Evolutionary conservation across 2,113 vertebrate genomes (phyloP).

Genomic region (Symphodus melops): DNA sequence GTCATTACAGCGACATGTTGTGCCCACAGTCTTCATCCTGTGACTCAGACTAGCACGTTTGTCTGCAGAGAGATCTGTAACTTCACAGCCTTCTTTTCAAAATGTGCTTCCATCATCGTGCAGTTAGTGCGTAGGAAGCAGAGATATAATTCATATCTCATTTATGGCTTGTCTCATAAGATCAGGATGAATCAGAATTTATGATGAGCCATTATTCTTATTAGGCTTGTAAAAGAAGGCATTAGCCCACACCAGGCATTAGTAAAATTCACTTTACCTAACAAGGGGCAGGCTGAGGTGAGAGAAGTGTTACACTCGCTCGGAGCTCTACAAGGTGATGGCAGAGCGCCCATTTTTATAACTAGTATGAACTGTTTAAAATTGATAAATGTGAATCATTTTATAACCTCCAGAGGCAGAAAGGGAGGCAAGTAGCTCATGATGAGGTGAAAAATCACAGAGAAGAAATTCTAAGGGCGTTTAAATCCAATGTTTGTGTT

Average conservation of each 20-base stretch:
- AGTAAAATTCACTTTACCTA: constrained; percentile 81
- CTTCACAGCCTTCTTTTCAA: constrained; percentile 7
- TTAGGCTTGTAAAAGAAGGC: constrained; percentile 79
- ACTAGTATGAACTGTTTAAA: constrained; percentile 44
- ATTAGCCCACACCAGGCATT: constrained; percentile 76
- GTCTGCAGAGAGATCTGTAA: neutral
- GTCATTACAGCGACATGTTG: neutral
- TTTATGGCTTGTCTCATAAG: constrained; percentile 79
- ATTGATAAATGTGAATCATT: constrained; percentile 54
- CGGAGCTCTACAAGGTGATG: constrained; percentile 77
- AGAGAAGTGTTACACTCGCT: constrained; percentile 69
- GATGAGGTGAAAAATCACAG: constrained; percentile 8
- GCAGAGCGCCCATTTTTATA: constrained; percentile 69
- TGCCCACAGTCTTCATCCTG: neutral
- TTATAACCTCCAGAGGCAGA: constrained; percentile 18
- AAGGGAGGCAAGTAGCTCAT: neutral
- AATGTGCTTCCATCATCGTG: constrained; percentile 30
- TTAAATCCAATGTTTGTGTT: constrained; percentile 23
- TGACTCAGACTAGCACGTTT: neutral
- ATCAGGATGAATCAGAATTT: constrained; percentile 77
- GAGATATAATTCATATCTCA: constrained; percentile 78
- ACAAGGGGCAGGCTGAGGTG: constrained; percentile 69
- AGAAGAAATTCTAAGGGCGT: neutral
- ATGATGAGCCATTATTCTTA: constrained; percentile 76
- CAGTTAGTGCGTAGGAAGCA: constrained; percentile 48